phyloP scores from a whole-genome alignment of 37 sponge, comb jelly and placozoan species.

The Ianthella basta region DNA sequence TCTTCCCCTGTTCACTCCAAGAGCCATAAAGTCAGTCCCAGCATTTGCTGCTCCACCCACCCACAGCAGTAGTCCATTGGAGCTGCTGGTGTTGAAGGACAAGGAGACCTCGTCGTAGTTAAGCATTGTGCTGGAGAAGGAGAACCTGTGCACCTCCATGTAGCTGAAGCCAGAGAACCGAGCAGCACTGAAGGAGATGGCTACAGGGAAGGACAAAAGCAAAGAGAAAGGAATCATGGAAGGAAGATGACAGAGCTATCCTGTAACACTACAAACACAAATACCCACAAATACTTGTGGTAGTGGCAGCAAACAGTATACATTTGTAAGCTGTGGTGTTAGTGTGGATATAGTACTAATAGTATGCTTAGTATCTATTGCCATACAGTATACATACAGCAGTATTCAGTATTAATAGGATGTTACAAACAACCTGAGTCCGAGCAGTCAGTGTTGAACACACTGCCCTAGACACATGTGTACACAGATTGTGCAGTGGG shows the following conservation, averaged over 20 bases:
- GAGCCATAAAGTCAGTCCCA: slow-evolving; percentile 18
- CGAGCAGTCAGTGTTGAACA: too few species aligned
- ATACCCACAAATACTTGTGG: too few species aligned
- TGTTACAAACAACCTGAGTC: too few species aligned
- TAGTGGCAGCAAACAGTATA: too few species aligned
- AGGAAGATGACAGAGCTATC: too few species aligned
- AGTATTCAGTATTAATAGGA: too few species aligned
- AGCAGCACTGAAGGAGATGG: slow-evolving; percentile 1
- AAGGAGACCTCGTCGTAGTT: slow-evolving; percentile 4
- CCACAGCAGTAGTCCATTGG: slow-evolving; percentile 12
- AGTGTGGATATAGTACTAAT: too few species aligned
- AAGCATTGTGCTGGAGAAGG: neutral
- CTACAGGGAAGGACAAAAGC: neutral
- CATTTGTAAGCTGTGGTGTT: too few species aligned
- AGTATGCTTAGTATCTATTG: too few species aligned
- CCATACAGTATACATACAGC: too few species aligned
- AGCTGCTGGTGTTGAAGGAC: neutral
- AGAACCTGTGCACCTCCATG: slow-evolving; percentile 12
- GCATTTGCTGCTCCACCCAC: slow-evolving; percentile 1
- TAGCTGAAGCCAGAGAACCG: slow-evolving; percentile 11
- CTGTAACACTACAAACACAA: too few species aligned
- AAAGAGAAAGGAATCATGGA: neutral
- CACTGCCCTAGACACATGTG: too few species aligned
- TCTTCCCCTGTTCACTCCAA: slow-evolving; percentile 22
- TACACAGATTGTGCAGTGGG: neutral